phyloP scores from a whole-genome alignment of 2,797 vertebrate genomes.

The Emys orbicularis region DNA sequence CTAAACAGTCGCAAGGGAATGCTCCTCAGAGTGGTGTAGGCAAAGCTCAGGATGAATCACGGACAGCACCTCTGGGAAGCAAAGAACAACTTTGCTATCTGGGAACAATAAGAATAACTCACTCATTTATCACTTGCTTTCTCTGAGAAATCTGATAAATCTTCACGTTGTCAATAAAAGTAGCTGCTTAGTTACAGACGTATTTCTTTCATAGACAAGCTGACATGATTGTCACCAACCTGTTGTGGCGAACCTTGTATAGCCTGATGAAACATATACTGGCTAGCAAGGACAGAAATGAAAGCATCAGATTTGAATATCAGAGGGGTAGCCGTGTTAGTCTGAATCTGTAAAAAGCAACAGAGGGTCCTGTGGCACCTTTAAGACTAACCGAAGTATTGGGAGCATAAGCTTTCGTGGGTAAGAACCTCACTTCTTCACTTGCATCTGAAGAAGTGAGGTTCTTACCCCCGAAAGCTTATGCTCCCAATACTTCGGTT shows the following conservation, averaged over 20 bases:
- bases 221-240: not conserved
- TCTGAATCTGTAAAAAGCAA: too few relatives aligned
- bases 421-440: too few relatives aligned
- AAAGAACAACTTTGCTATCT: not conserved
- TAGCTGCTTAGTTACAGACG: not conserved
- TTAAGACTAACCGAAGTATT: too few relatives aligned
- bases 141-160: not conserved
- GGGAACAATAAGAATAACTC: not conserved
- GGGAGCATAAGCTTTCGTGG: too few relatives aligned
- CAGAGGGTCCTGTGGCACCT: too few relatives aligned
- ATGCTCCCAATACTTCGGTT: too few relatives aligned
- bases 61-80: not conserved
- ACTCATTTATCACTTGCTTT: not conserved
- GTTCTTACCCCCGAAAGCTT: too few relatives aligned
- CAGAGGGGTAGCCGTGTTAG: too few relatives aligned
- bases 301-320: not conserved
- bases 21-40: not conserved
- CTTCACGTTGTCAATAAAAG: not conserved
- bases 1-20: not conserved
- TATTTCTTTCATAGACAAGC: not conserved
- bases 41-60: not conserved
- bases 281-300: not conserved
- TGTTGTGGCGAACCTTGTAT: not conserved
- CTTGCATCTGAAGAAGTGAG: too few relatives aligned
- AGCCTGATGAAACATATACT: not conserved